Percentiles rank a stretch among this genome's conserved stretches.
phyloP scores from a whole-genome alignment of 2,797 vertebrate genomes.

The Esox lucius region DNA sequence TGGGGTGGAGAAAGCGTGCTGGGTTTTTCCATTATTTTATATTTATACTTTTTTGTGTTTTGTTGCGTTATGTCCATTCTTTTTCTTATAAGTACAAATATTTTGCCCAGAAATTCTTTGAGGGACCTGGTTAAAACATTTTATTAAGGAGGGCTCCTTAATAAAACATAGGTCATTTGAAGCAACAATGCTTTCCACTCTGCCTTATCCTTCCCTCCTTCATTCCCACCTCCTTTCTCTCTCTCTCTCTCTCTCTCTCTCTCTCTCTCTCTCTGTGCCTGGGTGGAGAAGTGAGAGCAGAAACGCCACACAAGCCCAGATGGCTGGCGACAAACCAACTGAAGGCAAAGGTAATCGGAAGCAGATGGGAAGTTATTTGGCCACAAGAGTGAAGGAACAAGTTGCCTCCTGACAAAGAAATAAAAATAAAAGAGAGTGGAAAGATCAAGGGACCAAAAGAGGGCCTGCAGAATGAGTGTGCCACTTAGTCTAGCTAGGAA shows the following conservation, averaged over 20 bases:
- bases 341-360: slow-evolving; percentile 88
- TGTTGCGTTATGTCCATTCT: too few relatives aligned
- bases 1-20: too few relatives aligned
- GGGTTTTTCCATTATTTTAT: too few relatives aligned
- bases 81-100: not conserved
- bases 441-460: slow-evolving; percentile 48
- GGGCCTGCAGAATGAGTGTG: slow-evolving; percentile 51
- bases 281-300: slow-evolving; percentile 62
- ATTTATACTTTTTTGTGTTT: too few relatives aligned
- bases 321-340: slow-evolving; percentile 79
- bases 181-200: not conserved
- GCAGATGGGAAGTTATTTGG: slow-evolving; percentile 86
- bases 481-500: slow-evolving; percentile 59
- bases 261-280: slow-evolving; percentile 57
- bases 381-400: slow-evolving; percentile 80
- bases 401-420: slow-evolving; percentile 70
- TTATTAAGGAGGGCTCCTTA: too few relatives aligned
- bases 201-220: not conserved
- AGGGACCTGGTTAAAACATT: too few relatives aligned
- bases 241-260: slow-evolving; percentile 39
- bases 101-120: not conserved
- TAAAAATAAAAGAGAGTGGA: slow-evolving; percentile 38
- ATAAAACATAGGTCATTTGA: not conserved
- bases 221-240: not conserved
- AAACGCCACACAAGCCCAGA: slow-evolving; percentile 75